A percentile compares a stretch with the other conserved stretches of the same genome.
Evolutionary conservation across 2,888 invertebrate genomes (phyloP).

Genomic region (Bimastos eiseni): DNA sequence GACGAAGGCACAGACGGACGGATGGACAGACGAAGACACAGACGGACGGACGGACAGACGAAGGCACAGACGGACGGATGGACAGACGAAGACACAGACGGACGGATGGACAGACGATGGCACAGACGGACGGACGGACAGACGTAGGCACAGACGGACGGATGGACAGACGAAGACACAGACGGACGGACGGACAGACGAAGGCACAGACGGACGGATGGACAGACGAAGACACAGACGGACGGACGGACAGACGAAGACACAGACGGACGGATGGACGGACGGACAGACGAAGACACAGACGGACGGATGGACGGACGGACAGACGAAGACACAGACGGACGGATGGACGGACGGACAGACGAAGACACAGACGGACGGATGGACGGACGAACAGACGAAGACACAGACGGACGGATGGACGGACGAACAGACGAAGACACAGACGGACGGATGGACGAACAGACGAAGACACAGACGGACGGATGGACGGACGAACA

Average conservation of each 20-base stretch:
- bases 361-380: not conserved
- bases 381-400: not conserved
- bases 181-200: not conserved
- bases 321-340: not conserved
- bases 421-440: not conserved
- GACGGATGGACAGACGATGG: not conserved
- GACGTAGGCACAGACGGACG: not conserved
- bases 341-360: not conserved
- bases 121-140: not conserved
- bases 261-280: not conserved
- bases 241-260: not conserved
- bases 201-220: not conserved
- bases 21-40: no score
- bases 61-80: not conserved
- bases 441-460: not conserved
- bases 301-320: not conserved
- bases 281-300: no score
- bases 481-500: not conserved
- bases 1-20: not conserved
- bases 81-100: not conserved
- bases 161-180: no score
- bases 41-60: not conserved
- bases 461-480: not conserved
- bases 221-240: no score
- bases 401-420: not conserved